Base-by-base conservation (phyloP, 1,140 invertebrate genomes). In the Temnothorax curvispinosus region DNA sequence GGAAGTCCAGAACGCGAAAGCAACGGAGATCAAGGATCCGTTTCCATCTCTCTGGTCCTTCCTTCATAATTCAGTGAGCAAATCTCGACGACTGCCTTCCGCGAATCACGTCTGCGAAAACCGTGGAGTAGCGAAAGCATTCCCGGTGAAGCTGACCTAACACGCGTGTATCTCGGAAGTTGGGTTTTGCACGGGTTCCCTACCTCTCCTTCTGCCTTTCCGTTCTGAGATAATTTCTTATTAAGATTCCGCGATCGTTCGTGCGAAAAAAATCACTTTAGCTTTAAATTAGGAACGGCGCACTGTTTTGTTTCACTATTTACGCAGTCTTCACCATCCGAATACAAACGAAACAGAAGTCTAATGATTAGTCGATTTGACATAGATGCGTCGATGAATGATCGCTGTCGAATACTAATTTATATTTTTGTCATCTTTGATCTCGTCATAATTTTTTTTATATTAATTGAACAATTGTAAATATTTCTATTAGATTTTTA, bases 21-120 rank as follows among this genome's bases (percentile, higher is more conserved):
- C 27, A 58, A 50, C 18, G 41, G 50, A 41, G 47, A 80, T 77
- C 62, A 60, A 87, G 82, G n/a, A 58, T 84, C 56, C 71, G 56
- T 58, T 75, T 88, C 82, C 50, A 44, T 58, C 52, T 60, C 56
- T 74, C 62, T 75, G 76, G 85, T 75, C 77, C 86, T 91, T 92
- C 90, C 78, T 92, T 93, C 91, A 93, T 93, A 94, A 93, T 89
- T 90, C 88, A 92, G 87, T 91, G 88, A 91, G 91, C 91, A 92
- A 94, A 94, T 94, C 92, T 93, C 85, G 81, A 38, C 85, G 93
- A 94, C 93, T 93, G 92, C 90, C 92, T 94, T 94, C 94, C 93
- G 93, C 93, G 94, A 94, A 94, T 90, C 84, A 75, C 74, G 75
- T 85, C 87, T 64, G 82, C 78, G 67, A 89, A 89, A 88, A 90